Percentiles rank a stretch among this genome's conserved stretches.
These are phyloP conservation scores for Trissolcus basalis DNA, from an alignment of 1,140 invertebrate species.

Conservation along the genomic window DNA sequence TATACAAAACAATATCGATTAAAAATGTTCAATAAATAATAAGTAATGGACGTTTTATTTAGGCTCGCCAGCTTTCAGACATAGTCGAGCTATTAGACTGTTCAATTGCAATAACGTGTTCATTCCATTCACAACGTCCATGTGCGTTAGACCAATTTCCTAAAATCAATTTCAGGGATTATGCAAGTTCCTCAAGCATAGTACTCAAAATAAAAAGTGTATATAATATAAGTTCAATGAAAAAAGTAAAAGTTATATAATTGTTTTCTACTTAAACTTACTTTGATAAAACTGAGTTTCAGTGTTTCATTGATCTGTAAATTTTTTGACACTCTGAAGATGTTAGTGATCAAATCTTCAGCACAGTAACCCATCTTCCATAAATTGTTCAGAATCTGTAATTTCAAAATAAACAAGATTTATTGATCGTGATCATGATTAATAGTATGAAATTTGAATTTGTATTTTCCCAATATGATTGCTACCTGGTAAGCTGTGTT, in stretches of 20 bases:
- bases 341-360: constrained; percentile 96
- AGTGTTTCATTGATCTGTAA: constrained; percentile 87
- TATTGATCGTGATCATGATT: not conserved
- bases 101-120: constrained; percentile 92
- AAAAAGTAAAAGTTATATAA: no score
- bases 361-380: constrained; percentile 96
- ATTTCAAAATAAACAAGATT: constrained; percentile 7
- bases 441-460: not conserved
- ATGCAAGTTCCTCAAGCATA: no score
- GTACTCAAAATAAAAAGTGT: no score
- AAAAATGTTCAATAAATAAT: constrained; percentile 8
- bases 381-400: constrained; percentile 87
- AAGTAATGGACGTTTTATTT: constrained; percentile 2
- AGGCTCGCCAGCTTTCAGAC: constrained; percentile 69
- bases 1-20: not conserved
- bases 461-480: not conserved
- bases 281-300: constrained; percentile 92
- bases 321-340: constrained; percentile 95
- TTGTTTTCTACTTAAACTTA: constrained; percentile 61
- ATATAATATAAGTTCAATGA: no score
- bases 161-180: constrained; percentile 71
- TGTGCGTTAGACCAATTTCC: constrained; percentile 95
- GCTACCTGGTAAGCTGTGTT: constrained; percentile 83
- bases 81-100: constrained; percentile 89
- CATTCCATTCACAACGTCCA: constrained; percentile 93